These are phyloP conservation scores for Oriolus oriolus DNA, from an alignment of 2,113 vertebrate genomes.

Conservation along the genomic window DNA sequence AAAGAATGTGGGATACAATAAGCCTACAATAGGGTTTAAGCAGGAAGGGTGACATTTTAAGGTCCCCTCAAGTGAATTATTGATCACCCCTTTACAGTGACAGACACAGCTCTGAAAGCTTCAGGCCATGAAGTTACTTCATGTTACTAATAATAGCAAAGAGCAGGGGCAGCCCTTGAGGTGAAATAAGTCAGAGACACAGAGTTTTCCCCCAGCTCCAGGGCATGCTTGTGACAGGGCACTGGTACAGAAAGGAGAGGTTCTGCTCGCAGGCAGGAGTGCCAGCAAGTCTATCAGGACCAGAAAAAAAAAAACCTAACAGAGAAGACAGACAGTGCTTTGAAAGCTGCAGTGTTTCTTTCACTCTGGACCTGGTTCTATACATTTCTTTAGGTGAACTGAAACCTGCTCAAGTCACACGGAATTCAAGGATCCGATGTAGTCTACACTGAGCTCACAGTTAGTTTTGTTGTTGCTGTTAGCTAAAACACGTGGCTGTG, in stretches of 20 bases:
- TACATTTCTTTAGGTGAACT: neutral
- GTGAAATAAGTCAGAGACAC: neutral
- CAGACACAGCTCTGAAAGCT: neutral
- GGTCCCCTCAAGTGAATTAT: slow-evolving; percentile 1
- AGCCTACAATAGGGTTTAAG: neutral
- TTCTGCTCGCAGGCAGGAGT: neutral
- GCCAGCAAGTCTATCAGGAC: neutral
- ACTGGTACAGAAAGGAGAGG: neutral
- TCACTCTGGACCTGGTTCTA: neutral
- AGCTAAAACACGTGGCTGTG: neutral
- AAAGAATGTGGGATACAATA: neutral
- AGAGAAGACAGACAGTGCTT: neutral
- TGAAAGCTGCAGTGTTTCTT: neutral
- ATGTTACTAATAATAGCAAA: neutral
- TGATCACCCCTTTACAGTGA: neutral
- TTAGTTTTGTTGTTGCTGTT: neutral
- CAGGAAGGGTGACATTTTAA: neutral
- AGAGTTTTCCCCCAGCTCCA: neutral
- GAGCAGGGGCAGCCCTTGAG: neutral
- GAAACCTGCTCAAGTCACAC: accelerated
- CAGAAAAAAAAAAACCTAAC: neutral
- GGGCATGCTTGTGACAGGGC: neutral
- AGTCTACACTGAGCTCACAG: neutral
- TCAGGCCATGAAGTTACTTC: neutral
- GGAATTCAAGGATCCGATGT: neutral